Percentiles rank a stretch among this genome's conserved stretches.
Conservation (phyloP, 2,797 vertebrate genomes). For the Sternotherus odoratus region DNA sequence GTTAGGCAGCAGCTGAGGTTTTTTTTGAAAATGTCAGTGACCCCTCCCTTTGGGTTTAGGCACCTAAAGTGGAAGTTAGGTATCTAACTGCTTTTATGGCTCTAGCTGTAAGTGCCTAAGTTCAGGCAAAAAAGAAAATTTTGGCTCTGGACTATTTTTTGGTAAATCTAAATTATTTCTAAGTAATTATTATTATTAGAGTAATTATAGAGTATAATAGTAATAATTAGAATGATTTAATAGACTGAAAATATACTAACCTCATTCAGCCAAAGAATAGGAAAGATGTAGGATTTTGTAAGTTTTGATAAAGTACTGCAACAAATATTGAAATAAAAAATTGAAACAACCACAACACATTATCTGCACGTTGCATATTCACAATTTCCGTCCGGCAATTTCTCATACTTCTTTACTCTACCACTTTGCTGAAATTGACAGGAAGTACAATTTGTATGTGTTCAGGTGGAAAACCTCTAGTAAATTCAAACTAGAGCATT, state of each 20-base stretch:
- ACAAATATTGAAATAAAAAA: constrained; percentile 50
- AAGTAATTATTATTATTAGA: no score
- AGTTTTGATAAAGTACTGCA: constrained; percentile 87
- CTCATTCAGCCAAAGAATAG: constrained; percentile 95
- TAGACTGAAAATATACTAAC: constrained; percentile 79
- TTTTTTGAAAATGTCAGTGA: neutral
- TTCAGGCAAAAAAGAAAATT: neutral
- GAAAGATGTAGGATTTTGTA: constrained; percentile 84
- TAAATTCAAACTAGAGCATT: neutral
- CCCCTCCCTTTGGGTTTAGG: neutral
- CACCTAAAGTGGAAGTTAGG: neutral
- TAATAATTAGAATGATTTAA: neutral
- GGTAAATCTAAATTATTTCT: neutral
- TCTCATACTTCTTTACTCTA: neutral
- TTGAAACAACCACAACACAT: neutral
- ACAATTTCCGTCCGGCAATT: neutral
- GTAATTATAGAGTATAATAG: no score
- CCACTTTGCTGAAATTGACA: neutral
- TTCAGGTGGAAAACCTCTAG: neutral
- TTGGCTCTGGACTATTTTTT: neutral
- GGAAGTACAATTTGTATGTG: neutral
- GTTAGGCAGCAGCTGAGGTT: neutral
- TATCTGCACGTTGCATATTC: neutral
- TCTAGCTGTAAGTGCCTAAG: neutral
- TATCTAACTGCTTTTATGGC: neutral